Base-by-base conservation (phyloP, 2,888 invertebrate species). In the Malachius bipustulatus region DNA sequence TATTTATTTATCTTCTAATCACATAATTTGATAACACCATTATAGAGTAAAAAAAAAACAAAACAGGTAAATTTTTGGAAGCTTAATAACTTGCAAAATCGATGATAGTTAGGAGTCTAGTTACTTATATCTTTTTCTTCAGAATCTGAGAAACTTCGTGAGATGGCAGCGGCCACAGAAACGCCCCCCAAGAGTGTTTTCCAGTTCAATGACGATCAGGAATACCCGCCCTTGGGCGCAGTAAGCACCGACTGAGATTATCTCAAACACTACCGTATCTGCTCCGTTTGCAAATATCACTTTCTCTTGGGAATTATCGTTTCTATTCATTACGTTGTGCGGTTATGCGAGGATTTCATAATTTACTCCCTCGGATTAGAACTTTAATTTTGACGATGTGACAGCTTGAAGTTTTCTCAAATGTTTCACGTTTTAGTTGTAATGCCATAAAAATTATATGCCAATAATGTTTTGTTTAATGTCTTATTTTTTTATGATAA, bases 211-310 rank as follows among this genome's bases (percentile, higher is more conserved):
- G 84, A 87, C 65, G 83, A 81, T 47, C 66, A 71, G 46, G 85
- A 87, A 67, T 87, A 85, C 65, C 87, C 87, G 48, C 85, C 87
- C 44, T 77, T 85, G n/a, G n/a, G n/a, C n/a, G n/a, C n/a, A n/a
- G n/a, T n/a, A n/a, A 66, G 66, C 48, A 66, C 66, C 42, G 71
- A 71, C 55, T 70, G 64, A 66, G 52, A 47, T 36, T 36, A 30
- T 37, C 36, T 30, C 28, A 11, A 36, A 19, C 32, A 32, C 26
- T 32, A 39, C 31, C 2, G 29, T 37, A 19, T 38, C 38, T 30
- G 32, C 33, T 16, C n/a, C 34, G 38, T 37, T 35, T 39, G 37
- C 16, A 43, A 47, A 30, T 51, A 55, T 36, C 54, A 53, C 40
- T 48, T 57, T 36, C 56, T 56, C 45, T 56, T 54, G 45, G 52